Evolutionary conservation across 35 echinoderm and acorn worm genomes (phyloP).

Genomic region (Eucidaris tribuloides): DNA sequence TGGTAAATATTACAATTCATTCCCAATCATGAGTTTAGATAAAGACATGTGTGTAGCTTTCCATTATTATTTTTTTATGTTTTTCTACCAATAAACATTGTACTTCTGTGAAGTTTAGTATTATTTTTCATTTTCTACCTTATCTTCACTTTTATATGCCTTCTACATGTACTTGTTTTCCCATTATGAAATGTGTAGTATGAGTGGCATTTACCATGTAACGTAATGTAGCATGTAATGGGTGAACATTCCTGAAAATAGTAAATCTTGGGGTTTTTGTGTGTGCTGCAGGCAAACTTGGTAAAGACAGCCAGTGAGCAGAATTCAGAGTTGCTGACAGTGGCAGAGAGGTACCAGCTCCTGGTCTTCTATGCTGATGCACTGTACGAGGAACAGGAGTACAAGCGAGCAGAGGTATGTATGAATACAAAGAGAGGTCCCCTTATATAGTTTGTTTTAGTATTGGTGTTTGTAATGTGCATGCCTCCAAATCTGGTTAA

Average conservation of each 20-base stretch:
- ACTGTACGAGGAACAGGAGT: conserved; percentile 89
- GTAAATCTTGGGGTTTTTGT: neutral
- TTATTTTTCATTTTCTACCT: neutral
- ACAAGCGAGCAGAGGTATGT: conserved; percentile 94
- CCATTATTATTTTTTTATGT: too few relatives aligned
- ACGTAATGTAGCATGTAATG: neutral
- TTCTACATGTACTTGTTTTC: neutral
- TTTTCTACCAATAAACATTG: too few relatives aligned
- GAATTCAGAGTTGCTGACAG: conserved; percentile 78
- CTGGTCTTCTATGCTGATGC: conserved; percentile 91
- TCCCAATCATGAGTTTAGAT: too few relatives aligned
- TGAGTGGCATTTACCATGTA: neutral
- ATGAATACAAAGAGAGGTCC: too few relatives aligned
- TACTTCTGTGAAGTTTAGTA: too few relatives aligned
- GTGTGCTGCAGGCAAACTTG: conserved; percentile 67
- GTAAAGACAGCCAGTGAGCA: conserved; percentile 87
- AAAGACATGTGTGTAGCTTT: too few relatives aligned
- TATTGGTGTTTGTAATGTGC: too few relatives aligned
- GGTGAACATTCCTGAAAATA: neutral
- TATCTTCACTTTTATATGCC: neutral
- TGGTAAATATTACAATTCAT: too few relatives aligned
- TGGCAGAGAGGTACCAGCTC: conserved; percentile 85
- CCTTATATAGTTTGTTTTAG: too few relatives aligned
- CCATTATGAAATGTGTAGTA: too few relatives aligned
- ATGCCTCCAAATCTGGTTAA: too few relatives aligned